Percentiles rank a stretch among this genome's conserved stretches.
phyloP scores from a whole-genome alignment of 2,888 invertebrate genomes.

The Epinotia brunnichana region DNA sequence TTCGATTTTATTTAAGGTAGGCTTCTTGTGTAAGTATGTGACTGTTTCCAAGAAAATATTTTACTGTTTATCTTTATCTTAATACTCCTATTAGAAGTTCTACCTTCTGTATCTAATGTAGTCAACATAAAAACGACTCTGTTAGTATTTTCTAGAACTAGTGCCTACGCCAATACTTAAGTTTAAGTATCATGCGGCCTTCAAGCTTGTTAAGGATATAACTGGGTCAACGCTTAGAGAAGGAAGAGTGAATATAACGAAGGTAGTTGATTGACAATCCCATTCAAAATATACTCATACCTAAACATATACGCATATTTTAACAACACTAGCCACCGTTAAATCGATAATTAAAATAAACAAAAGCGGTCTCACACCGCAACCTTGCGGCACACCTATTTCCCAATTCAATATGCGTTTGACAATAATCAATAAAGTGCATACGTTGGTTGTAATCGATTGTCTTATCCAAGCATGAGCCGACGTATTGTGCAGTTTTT shows the following conservation, averaged over 20 bases:
- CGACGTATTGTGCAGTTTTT: constrained; percentile 78
- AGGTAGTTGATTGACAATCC: background rate
- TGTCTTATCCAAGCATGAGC: constrained; percentile 75
- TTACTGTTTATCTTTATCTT: too few relatives aligned
- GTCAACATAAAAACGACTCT: background rate
- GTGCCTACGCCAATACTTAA: background rate
- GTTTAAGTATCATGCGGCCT: background rate
- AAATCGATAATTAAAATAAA: constrained; percentile 48
- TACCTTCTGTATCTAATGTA: background rate
- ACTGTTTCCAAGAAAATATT: background rate
- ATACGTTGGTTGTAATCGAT: constrained; percentile 77
- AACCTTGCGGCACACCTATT: constrained; percentile 69
- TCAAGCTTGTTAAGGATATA: too few relatives aligned
- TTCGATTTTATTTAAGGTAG: constrained; percentile 9
- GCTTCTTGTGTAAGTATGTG: background rate
- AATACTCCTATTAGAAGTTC: background rate
- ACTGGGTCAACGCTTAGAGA: background rate
- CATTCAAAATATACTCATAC: background rate
- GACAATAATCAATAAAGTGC: constrained; percentile 81
- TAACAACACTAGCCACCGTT: background rate
- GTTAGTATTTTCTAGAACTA: background rate
- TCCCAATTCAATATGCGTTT: constrained; percentile 71
- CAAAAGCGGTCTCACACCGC: constrained; percentile 56
- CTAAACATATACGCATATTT: background rate
- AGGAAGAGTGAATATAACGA: background rate